These are phyloP conservation scores for Siniperca obscura DNA, from an alignment of 2,797 vertebrate genomes.

Conservation along the genomic window DNA sequence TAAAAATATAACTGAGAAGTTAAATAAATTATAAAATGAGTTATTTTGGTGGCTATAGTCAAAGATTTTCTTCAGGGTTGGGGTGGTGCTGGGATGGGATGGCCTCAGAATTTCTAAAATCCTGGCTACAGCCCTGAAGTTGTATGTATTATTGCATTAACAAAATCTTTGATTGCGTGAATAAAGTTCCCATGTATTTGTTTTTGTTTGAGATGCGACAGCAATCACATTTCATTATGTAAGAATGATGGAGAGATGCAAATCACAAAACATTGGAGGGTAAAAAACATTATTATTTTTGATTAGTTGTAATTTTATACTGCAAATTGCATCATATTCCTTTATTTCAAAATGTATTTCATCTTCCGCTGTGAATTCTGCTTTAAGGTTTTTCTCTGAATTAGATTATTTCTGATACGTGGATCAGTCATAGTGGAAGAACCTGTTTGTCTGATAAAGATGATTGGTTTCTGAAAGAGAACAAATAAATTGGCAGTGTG, in stretches of 20 bases:
- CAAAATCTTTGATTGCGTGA: slow-evolving; percentile 13
- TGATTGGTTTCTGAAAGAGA: slow-evolving; percentile 48
- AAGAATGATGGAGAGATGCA: slow-evolving; percentile 12
- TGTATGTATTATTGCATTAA: slow-evolving; percentile 9
- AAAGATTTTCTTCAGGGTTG: not conserved
- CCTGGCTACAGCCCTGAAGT: not conserved
- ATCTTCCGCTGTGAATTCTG: slow-evolving; percentile 11
- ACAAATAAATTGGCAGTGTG: slow-evolving; percentile 56
- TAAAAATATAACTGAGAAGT: not conserved
- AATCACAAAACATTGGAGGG: slow-evolving; percentile 22
- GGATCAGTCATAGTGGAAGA: slow-evolving; percentile 51
- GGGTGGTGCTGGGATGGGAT: not conserved
- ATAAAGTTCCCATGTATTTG: slow-evolving; percentile 16
- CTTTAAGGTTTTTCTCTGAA: slow-evolving; percentile 22
- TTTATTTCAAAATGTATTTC: slow-evolving; percentile 16
- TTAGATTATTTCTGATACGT: slow-evolving; percentile 55
- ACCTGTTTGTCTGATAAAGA: slow-evolving; percentile 58
- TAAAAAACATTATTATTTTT: slow-evolving; percentile 43
- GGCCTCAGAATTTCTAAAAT: not conserved
- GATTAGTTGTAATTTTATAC: slow-evolving; percentile 50
- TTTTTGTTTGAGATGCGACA: slow-evolving; percentile 26
- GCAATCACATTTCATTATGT: slow-evolving; percentile 14
- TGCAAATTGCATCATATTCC: slow-evolving; percentile 30
- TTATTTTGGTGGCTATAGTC: not conserved
- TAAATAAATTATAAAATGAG: not conserved